Base-by-base conservation (phyloP, 2,113 vertebrate genomes). In the Neomonachus schauinslandi region DNA sequence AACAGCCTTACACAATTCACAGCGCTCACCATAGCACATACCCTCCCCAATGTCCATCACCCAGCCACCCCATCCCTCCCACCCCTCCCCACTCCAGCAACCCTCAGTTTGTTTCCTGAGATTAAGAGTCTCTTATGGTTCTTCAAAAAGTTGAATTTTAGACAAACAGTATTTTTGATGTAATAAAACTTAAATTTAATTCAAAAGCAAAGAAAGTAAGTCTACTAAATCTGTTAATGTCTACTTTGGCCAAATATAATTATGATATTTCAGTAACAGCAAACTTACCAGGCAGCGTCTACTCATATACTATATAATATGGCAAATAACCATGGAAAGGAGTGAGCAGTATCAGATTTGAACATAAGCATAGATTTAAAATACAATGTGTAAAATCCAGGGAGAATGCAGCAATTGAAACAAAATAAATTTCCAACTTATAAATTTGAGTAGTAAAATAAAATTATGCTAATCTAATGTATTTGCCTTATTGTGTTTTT, bases 381-480 rank as follows among this genome's bases (percentile, higher is more conserved):
- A 97, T 97, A 97, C 97, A 98, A 98, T 96, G 80, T 98, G 94
- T 95, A 97, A 98, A 98, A 97, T 28, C 95, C 77, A 94, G 28
- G 93, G 91, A 93, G 95, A 97, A 98, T 97, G 33, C 95, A 97
- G 95, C 98, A 98, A 98, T 98, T 98, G 96, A 98, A 99, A 97
- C 88, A 98, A 98, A 99, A 97, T 91, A 80, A 96, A 97, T 98
- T 99, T 98, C n/a, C 81, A 97, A 94, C 72, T 96, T 96, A 96
- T 74, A 95, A 95, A 98, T 98, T 98, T 98, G 97, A 99, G 98
- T 95, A 98, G 91, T 95, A 69, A 98, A 98, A 98, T 98, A 97
- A 98, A 98, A 98, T 98, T 98, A 98, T 98, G 98, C 97, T 98
- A 98, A 99, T 98, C 95, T 98, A 98, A 97, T 97, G 28, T 98